A percentile compares a stretch with the other conserved stretches of the same genome.
Conservation (phyloP, 2,888 invertebrate species). For the Eupithecia abbreviata region DNA sequence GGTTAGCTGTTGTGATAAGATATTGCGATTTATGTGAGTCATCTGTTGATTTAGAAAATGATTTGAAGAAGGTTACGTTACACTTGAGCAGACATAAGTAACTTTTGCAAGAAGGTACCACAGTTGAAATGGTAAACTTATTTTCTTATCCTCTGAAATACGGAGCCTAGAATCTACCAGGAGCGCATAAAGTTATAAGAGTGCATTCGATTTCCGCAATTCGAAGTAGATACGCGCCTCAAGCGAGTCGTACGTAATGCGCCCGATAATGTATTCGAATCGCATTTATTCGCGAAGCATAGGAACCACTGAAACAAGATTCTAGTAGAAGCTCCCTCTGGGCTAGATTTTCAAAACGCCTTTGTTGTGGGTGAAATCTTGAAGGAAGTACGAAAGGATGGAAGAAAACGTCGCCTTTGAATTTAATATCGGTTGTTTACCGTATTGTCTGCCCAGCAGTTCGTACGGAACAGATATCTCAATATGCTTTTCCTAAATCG, state of each 20-base stretch:
- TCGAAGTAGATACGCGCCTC: constrained; percentile 70
- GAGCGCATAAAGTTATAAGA: constrained; percentile 66
- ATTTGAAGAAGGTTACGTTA: not conserved
- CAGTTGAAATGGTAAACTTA: constrained; percentile 36
- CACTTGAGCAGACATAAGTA: not conserved
- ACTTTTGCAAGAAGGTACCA: not conserved
- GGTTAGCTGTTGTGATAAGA: constrained; percentile 5
- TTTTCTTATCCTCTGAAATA: constrained; percentile 32
- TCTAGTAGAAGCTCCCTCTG: constrained; percentile 68
- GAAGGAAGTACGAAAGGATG: constrained; percentile 42
- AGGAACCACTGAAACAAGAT: constrained; percentile 76
- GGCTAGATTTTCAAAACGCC: constrained; percentile 63
- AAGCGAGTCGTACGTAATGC: constrained; percentile 78
- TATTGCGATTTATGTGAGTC: constrained; percentile 3
- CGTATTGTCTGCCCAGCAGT: constrained; percentile 1
- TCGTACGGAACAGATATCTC: not conserved
- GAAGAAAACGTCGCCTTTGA: constrained; percentile 38
- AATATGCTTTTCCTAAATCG: not conserved
- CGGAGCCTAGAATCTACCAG: constrained; percentile 44
- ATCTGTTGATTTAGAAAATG: not conserved
- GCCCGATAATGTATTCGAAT: constrained; percentile 80
- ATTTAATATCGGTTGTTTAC: not conserved
- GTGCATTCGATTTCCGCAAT: constrained; percentile 70
- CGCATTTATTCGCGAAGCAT: constrained; percentile 76
- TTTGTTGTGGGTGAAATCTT: constrained; percentile 48